Conservation (phyloP, 1,140 invertebrate genomes). For the Drosophila pectinifera region DNA sequence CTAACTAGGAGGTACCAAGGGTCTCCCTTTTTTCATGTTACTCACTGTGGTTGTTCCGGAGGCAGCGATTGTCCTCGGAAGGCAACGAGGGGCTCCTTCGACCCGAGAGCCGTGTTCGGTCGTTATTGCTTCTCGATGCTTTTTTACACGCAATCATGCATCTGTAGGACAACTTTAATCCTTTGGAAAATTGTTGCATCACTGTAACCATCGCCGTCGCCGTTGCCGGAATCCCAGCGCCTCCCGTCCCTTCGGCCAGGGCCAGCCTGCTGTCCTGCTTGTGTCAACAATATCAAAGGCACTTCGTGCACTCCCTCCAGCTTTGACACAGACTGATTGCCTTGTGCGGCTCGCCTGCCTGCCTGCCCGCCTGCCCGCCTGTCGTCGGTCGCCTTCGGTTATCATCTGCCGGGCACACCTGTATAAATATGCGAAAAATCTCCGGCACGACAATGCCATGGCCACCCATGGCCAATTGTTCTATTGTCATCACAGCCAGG, state of each 20-base stretch:
- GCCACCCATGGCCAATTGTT: constrained; percentile 47
- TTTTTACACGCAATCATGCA: constrained; percentile 48
- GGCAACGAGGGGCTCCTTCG: too few species aligned
- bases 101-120: neutral
- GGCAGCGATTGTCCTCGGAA: too few species aligned
- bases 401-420: constrained; percentile 54
- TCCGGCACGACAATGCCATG: constrained; percentile 16
- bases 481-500: constrained; percentile 56
- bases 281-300: constrained; percentile 63
- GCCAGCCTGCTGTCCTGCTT: constrained; percentile 33
- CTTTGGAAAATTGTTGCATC: constrained; percentile 50
- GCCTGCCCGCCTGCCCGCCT: neutral
- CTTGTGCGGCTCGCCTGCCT: constrained; percentile 21
- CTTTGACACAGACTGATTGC: constrained; percentile 66
- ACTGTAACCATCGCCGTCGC: constrained; percentile 8
- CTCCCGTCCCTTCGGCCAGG: constrained; percentile 1
- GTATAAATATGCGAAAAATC: constrained; percentile 59
- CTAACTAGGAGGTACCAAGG: neutral
- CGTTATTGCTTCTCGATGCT: constrained; percentile 33
- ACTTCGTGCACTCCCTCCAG: constrained; percentile 40
- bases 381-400: constrained; percentile 34
- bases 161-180: constrained; percentile 63
- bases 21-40: neutral
- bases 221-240: neutral
- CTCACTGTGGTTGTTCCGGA: neutral